phyloP scores from a whole-genome alignment of 2,888 invertebrate genomes.

The Alentia gelatinosa region DNA sequence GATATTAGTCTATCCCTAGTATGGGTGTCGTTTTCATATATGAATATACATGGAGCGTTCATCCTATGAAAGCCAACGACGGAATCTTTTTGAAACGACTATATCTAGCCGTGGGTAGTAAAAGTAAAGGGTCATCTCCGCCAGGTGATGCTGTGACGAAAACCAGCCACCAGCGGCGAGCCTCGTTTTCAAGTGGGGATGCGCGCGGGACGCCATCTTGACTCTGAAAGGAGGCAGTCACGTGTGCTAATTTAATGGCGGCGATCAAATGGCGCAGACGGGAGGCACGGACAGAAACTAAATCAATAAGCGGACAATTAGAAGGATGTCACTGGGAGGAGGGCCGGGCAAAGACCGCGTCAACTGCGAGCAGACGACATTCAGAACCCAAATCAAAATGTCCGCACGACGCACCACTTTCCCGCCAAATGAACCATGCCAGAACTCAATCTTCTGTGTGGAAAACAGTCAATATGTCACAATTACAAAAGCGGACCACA shows the following conservation, averaged over 20 bases:
- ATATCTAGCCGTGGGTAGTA: too few relatives aligned
- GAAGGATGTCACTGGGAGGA: background rate
- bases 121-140: background rate
- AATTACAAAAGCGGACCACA: too few relatives aligned
- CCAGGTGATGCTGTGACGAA: background rate
- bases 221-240: background rate
- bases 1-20: too few relatives aligned
- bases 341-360: background rate
- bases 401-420: background rate
- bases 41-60: too few relatives aligned
- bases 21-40: too few relatives aligned
- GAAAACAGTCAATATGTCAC: too few relatives aligned
- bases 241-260: constrained; percentile 16
- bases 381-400: background rate
- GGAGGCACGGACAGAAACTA: background rate
- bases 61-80: too few relatives aligned
- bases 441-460: too few relatives aligned
- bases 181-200: background rate
- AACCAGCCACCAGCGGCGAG: background rate
- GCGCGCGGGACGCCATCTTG: background rate
- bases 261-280: constrained; percentile 13
- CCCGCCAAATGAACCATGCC: too few relatives aligned
- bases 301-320: constrained; percentile 10
- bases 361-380: background rate
- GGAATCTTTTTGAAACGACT: too few relatives aligned